These are phyloP conservation scores for Plecotus auritus DNA, from an alignment of 2,113 vertebrate genomes.

Conservation along the genomic window DNA sequence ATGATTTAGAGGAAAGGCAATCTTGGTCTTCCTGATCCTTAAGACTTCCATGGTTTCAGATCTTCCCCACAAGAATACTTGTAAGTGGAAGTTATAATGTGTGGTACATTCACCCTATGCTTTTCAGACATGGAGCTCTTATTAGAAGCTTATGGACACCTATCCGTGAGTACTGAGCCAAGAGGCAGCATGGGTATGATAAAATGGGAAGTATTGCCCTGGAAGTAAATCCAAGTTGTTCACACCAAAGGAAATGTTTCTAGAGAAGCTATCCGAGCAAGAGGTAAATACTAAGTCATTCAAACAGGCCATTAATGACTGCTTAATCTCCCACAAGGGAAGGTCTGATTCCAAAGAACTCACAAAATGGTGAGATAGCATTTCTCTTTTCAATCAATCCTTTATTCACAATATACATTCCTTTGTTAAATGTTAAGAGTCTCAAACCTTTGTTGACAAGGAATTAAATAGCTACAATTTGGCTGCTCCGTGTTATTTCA, in stretches of 20 bases:
- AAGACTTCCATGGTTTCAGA: neutral
- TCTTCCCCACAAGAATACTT: neutral
- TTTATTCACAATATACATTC: neutral
- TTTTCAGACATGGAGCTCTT: conserved; percentile 30
- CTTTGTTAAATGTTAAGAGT: conserved; percentile 6
- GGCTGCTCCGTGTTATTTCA: neutral
- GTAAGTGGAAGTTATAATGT: neutral
- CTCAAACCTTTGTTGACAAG: conserved; percentile 1
- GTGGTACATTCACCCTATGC: neutral
- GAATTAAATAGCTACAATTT: neutral
- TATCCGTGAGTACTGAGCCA: neutral
- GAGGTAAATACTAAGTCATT: conserved; percentile 53
- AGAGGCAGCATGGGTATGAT: conserved; percentile 29
- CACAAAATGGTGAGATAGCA: neutral
- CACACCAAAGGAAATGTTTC: conserved; percentile 61
- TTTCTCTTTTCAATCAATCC: neutral
- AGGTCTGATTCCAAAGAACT: conserved; percentile 1
- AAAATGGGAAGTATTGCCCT: conserved; percentile 43
- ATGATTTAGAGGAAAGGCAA: neutral
- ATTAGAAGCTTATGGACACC: conserved; percentile 46
- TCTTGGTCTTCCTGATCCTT: neutral
- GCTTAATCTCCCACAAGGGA: neutral
- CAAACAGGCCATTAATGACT: neutral
- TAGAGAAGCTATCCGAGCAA: conserved; percentile 48
- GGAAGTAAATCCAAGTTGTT: conserved; percentile 66